Conservation (phyloP, 2,888 invertebrate species). For the Cephalotes varians region DNA sequence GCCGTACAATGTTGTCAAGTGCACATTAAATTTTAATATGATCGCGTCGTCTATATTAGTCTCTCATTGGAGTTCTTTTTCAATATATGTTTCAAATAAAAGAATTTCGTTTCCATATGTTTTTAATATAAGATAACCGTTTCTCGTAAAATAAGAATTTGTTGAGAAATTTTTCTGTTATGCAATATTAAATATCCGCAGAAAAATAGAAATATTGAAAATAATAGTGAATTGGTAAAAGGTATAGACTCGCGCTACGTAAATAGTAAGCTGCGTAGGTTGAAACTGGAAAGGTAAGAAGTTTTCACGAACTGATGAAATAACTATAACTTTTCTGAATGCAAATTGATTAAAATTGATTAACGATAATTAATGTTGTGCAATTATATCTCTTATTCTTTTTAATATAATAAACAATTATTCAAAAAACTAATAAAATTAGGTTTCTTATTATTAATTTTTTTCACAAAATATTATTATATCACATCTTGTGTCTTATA, state of each 20-base stretch:
- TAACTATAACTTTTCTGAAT: not conserved
- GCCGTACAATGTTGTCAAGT: not conserved
- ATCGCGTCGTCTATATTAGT: not conserved
- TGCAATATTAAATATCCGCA: not conserved
- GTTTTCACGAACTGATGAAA: not conserved
- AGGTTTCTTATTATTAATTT: no score
- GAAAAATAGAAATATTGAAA: not conserved
- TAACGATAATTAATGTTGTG: not conserved
- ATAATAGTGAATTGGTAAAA: not conserved
- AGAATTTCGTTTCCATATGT: not conserved
- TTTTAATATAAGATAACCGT: not conserved
- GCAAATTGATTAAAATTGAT: not conserved
- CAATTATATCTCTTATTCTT: not conserved
- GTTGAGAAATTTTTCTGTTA: not conserved
- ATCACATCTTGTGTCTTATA: not conserved
- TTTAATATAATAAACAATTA: not conserved
- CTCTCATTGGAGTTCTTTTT: not conserved
- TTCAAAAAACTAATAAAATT: not conserved
- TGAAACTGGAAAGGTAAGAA: not conserved
- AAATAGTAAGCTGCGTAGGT: not conserved
- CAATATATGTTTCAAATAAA: not conserved
- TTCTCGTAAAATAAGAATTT: not conserved
- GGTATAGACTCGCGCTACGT: not conserved
- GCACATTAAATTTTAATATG: conserved; percentile 29
- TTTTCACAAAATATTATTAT: not conserved